Evolutionary conservation across 2,113 vertebrate species (phyloP).

Genomic region (Ascaphus truei): DNA sequence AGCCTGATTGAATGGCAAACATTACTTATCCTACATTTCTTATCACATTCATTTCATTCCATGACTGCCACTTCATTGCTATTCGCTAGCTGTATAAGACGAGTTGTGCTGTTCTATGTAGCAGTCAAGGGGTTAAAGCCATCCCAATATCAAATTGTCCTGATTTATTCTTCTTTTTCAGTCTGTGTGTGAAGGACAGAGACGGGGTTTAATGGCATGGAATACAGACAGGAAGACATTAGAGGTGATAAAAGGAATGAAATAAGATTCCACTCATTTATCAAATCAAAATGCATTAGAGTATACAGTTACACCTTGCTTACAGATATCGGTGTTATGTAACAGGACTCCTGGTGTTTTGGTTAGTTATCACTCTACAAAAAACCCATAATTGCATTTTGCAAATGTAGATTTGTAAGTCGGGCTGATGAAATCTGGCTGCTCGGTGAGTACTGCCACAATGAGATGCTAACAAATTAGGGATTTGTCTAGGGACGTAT

Average conservation of each 20-base stretch:
- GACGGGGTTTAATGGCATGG: slow-evolving; percentile 15
- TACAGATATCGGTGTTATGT: slow-evolving; percentile 8
- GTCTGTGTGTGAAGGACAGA: slow-evolving; percentile 10
- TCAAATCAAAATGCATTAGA: slow-evolving; percentile 28
- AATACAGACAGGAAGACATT: slow-evolving; percentile 22
- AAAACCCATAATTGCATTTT: slow-evolving; percentile 33
- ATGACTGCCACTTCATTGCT: background rate
- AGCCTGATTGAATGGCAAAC: background rate
- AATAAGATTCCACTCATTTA: slow-evolving; percentile 18
- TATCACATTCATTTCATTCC: background rate
- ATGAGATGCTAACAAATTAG: slow-evolving; percentile 29
- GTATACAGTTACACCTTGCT: background rate
- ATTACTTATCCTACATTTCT: background rate
- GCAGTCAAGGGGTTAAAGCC: slow-evolving; percentile 7
- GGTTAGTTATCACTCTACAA: slow-evolving; percentile 20
- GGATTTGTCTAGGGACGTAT: slow-evolving; percentile 19
- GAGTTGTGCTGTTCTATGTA: background rate
- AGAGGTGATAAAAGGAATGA: slow-evolving; percentile 30
- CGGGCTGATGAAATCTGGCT: slow-evolving; percentile 25
- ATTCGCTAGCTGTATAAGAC: background rate
- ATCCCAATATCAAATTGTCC: slow-evolving; percentile 25
- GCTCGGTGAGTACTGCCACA: background rate
- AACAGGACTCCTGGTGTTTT: slow-evolving; percentile 24
- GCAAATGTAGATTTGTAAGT: slow-evolving; percentile 35
- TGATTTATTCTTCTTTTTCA: slow-evolving; percentile 5